Conservation (phyloP, 1,140 invertebrate genomes). For the Drosophila ananassae region DNA sequence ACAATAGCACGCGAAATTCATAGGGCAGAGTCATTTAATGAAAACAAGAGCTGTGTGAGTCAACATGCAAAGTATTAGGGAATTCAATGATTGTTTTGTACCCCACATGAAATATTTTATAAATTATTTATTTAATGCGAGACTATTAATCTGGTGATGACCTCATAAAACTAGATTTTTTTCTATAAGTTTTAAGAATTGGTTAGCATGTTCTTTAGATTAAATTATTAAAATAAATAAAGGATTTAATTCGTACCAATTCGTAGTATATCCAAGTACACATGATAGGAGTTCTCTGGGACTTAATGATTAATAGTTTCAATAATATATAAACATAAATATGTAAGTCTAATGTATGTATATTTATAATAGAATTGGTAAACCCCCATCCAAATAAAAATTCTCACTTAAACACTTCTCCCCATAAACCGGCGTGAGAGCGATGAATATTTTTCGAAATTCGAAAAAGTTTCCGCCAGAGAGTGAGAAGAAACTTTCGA, state of each 20-base stretch:
- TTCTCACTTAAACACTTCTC: background rate
- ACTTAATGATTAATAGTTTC: background rate
- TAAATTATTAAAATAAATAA: too few species aligned
- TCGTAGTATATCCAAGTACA: too few species aligned
- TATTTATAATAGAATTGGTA: background rate
- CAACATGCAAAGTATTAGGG: too few species aligned
- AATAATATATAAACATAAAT: background rate
- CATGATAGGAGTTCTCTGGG: too few species aligned
- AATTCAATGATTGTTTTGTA: background rate
- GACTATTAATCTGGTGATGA: background rate
- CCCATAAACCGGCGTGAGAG: background rate
- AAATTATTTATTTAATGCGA: too few species aligned
- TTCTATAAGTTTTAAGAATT: background rate
- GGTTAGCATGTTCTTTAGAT: background rate
- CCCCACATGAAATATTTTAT: too few species aligned
- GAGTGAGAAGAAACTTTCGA: background rate
- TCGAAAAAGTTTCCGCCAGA: slow-evolving; percentile 50
- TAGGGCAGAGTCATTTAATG: too few species aligned
- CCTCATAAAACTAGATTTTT: background rate
- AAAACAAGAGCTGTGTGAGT: too few species aligned
- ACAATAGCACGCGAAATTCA: background rate
- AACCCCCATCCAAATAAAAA: background rate
- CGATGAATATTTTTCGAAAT: slow-evolving; percentile 38
- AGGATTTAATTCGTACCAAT: too few species aligned
- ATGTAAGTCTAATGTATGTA: background rate